Evolutionary conservation across 1,140 invertebrate genomes (phyloP), one percentile per base, ranked within the genome.

Genomic region (Trachymyrmex cornetzi): DNA sequence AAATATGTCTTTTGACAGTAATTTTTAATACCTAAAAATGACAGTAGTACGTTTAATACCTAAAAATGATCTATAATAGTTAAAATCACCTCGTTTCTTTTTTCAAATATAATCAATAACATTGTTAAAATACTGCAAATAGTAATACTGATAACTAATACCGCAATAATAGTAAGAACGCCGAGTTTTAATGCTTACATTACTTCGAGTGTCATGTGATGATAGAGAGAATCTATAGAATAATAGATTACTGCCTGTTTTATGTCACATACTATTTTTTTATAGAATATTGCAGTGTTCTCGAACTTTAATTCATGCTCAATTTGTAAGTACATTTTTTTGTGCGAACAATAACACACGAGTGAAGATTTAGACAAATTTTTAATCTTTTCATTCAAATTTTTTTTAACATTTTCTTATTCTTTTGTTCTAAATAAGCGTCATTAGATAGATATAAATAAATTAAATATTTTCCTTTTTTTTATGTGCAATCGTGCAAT

Each of bases 91-190:
- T 66, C 55, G 14, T 38, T 71, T 22, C 14, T 9, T 9, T 82
- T 61, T 74, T 75, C 4, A 61, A 74, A 61, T 74, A 74, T 74
- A 61, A 84, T 84, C n/a, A 38, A 34, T 74, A 71, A 69, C 22
- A 4, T 57, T 14, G 14, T 74, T 72, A 50, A 74, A 34, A 12
- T 30, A 22, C 64, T 69, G 69, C 11, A 55, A 57, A 38, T 81
- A 81, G 69, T 34, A 71, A 81, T 57, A 71, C 34, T 71, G 66
- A 81, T 5, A 81, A 67, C 14, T 80, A 80, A 71, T 71, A 44
- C 30, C 22, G 9, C 22, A 67, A 81, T 71, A 71, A 81, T 81
- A 44, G 38, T 81, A 59, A 71, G 48, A 38, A 69, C 16, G 27
- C 22, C 22, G 3, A 34, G 11, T 69, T 50, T 71, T 59, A 71